Conservation (phyloP, 1,140 invertebrate genomes). For the Oppia nitens region DNA sequence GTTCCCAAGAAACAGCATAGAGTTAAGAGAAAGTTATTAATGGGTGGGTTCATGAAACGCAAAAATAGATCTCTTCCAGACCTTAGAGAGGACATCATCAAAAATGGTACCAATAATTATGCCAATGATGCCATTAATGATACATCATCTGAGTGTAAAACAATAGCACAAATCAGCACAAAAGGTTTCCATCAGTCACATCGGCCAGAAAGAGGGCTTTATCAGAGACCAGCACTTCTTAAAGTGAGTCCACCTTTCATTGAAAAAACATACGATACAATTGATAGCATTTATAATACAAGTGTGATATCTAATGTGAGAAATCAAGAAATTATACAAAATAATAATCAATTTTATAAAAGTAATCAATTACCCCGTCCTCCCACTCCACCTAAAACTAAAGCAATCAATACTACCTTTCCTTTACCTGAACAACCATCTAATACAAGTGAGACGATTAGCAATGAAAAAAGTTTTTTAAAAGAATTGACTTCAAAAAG, state of each 20-base stretch:
- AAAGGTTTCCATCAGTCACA: constrained; percentile 17
- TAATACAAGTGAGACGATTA: not conserved
- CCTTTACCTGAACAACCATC: not conserved
- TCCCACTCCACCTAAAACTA: not conserved
- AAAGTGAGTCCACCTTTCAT: constrained; percentile 16
- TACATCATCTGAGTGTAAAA: constrained; percentile 15
- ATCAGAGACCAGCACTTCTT: constrained; percentile 6
- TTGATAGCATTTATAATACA: not conserved
- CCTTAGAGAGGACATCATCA: constrained; percentile 41
- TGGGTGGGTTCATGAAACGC: constrained; percentile 67
- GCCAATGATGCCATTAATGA: constrained; percentile 29
- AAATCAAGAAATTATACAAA: not conserved
- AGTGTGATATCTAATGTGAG: not conserved
- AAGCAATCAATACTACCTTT: not conserved
- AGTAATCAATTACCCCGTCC: not conserved
- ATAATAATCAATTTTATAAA: not conserved
- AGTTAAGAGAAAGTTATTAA: constrained; percentile 58
- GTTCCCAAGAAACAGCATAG: constrained; percentile 70
- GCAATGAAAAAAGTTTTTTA: not conserved
- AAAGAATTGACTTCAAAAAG: not conserved
- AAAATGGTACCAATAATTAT: not conserved
- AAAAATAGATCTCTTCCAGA: constrained; percentile 84
- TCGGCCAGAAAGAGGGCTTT: constrained; percentile 4
- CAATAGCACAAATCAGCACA: constrained; percentile 9
- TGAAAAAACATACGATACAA: not conserved